Conservation (phyloP, 2,888 invertebrate species). For the Boloria selene region DNA sequence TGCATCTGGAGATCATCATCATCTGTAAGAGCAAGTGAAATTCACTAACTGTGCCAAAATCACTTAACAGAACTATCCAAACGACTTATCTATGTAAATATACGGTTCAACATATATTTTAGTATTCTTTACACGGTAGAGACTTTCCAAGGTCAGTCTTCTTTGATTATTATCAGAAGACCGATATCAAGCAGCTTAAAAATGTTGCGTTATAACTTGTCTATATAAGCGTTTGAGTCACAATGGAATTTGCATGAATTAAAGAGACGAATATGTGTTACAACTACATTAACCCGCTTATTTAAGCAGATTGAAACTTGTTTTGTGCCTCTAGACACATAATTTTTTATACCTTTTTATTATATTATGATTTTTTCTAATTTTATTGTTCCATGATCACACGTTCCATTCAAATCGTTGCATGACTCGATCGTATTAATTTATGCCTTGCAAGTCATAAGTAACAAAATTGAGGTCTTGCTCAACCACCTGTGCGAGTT, state of each 20-base stretch:
- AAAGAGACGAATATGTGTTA: constrained; percentile 1
- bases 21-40: constrained; percentile 11
- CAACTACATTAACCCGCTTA: constrained; percentile 2
- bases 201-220: not conserved
- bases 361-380: constrained; percentile 3
- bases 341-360: not conserved
- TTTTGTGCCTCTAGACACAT: not conserved
- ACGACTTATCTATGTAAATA: constrained; percentile 17
- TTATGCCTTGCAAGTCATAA: constrained; percentile 27
- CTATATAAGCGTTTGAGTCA: not conserved
- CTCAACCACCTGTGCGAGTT: constrained; percentile 24
- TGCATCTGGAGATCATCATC: not conserved
- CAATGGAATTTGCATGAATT: constrained; percentile 14
- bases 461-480: constrained; percentile 32
- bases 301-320: constrained; percentile 1
- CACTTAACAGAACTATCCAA: constrained; percentile 16
- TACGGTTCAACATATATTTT: constrained; percentile 5
- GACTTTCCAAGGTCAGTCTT: constrained; percentile 14
- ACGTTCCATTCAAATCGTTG: constrained; percentile 33
- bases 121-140: not conserved
- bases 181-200: not conserved
- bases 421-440: constrained; percentile 35
- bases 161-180: constrained; percentile 2
- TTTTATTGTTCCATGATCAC: constrained; percentile 19
- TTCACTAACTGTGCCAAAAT: constrained; percentile 10